Base-by-base conservation (phyloP, 2,888 invertebrate genomes). In the Nudaria mundana region DNA sequence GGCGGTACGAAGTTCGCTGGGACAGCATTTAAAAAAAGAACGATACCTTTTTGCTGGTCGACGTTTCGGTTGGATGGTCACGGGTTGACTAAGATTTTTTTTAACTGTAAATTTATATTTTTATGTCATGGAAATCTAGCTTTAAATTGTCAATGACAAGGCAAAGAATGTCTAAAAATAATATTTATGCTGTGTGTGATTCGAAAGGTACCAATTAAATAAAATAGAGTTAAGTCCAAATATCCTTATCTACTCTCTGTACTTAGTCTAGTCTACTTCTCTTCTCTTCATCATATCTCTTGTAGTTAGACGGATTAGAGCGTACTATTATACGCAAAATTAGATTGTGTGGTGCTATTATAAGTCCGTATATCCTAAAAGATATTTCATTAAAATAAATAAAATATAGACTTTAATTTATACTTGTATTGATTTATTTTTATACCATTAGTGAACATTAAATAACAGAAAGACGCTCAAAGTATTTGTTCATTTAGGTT, bases 341-440 rank as follows among this genome's bases (percentile, higher is more conserved):
- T 59, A 78, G 77, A 78, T 63, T 61, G 80, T 78, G 76, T 81
- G 82, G 81, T 82, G 81, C 81, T 81, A 81, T 53, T 63, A 46
- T 66, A 67, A 69, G 70, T 61, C 52, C 51, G 55, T 49, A 50
- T 33, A 44, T 35, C 35, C 28, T 33, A 29, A 30, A 44, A 40
- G 7, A 10, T 44, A 42, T 6, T 37, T 20, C 32, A 28, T n/a
- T 22, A 5, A 16, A 25, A 15, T 10, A 2, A 20, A 4, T 24
- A 8, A 4, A 30, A 7, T 3, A 14, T 6, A 1, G 7, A 3
- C 14, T 24, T 18, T 8, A 24, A 15, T 25, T 5, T 2, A 10
- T n/a, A 7, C n/a, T 5, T 36, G 5, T 16, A 1, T 7, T 12
- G 11, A 15, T 23, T 6, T n/a, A 0, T 5, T 5, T 3, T 18